Evolutionary conservation across 1,140 invertebrate species (phyloP).

Genomic region (Drosophila arizonae): DNA sequence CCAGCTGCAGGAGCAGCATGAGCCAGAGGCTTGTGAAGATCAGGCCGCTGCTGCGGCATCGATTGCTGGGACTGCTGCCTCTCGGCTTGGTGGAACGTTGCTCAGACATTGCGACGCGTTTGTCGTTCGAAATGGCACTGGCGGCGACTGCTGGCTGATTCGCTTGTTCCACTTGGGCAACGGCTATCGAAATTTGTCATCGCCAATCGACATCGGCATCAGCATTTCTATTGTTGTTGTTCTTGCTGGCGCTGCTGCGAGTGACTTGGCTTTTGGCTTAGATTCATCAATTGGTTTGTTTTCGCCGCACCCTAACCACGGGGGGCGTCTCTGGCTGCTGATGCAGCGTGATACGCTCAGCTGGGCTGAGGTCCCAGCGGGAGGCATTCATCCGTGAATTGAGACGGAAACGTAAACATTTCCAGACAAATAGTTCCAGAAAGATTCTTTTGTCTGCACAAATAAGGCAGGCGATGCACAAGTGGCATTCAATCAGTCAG

Average conservation of each 20-base stretch:
- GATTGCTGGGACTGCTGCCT: too few relatives aligned
- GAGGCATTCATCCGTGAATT: too few relatives aligned
- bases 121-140: conserved; percentile 64
- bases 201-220: conserved; percentile 32
- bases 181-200: conserved; percentile 26
- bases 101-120: conserved; percentile 56
- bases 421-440: too few relatives aligned
- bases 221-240: conserved; percentile 6
- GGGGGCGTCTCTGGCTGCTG: not conserved
- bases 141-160: conserved; percentile 6
- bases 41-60: conserved; percentile 3
- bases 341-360: not conserved
- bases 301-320: conserved; percentile 11
- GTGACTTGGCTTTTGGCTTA: conserved; percentile 9
- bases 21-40: conserved; percentile 33
- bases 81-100: conserved; percentile 23
- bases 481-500: too few relatives aligned
- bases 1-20: conserved; percentile 18
- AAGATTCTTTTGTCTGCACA: too few relatives aligned
- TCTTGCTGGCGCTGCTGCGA: not conserved
- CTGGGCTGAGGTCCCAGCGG: too few relatives aligned
- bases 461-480: too few relatives aligned
- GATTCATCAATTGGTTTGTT: conserved; percentile 59
- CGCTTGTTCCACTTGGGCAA: conserved; percentile 16
- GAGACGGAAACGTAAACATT: too few relatives aligned